Percentiles rank a stretch among this genome's conserved stretches.
Conservation (phyloP, 2,113 vertebrate species). For the Haplochromis burtoni region DNA sequence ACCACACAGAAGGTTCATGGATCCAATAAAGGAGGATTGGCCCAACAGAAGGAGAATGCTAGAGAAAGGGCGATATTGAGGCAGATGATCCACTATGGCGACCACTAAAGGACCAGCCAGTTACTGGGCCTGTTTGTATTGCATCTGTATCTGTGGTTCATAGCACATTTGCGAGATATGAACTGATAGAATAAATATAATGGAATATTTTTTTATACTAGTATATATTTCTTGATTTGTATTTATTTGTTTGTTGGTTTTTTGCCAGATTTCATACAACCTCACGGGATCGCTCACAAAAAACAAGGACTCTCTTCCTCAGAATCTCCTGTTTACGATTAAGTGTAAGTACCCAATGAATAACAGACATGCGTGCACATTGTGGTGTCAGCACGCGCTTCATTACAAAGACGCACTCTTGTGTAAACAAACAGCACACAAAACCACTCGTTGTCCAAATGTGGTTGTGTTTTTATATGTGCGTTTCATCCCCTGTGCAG, state of each 20-base stretch:
- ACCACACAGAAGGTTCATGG: background rate
- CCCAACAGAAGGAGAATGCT: background rate
- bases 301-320: constrained; percentile 91
- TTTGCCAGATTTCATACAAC: constrained; percentile 85
- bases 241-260: constrained; percentile 33
- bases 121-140: background rate
- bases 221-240: background rate
- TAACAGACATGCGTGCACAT: constrained; percentile 22
- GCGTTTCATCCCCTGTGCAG: constrained; percentile 24
- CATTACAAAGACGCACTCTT: constrained; percentile 39
- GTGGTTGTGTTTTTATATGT: constrained; percentile 8
- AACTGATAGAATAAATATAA: background rate
- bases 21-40: background rate
- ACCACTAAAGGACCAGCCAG: background rate
- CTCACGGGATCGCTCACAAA: constrained; percentile 81
- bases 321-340: constrained; percentile 89
- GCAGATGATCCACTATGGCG: background rate
- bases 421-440: constrained; percentile 33
- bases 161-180: background rate
- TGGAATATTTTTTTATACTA: background rate
- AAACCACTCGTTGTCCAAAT: constrained; percentile 28
- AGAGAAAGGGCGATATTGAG: background rate
- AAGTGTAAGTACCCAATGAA: constrained; percentile 82
- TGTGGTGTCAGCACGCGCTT: constrained; percentile 36
- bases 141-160: background rate